phyloP scores from a whole-genome alignment of 1,140 invertebrate genomes.

The Drosophila triauraria region DNA sequence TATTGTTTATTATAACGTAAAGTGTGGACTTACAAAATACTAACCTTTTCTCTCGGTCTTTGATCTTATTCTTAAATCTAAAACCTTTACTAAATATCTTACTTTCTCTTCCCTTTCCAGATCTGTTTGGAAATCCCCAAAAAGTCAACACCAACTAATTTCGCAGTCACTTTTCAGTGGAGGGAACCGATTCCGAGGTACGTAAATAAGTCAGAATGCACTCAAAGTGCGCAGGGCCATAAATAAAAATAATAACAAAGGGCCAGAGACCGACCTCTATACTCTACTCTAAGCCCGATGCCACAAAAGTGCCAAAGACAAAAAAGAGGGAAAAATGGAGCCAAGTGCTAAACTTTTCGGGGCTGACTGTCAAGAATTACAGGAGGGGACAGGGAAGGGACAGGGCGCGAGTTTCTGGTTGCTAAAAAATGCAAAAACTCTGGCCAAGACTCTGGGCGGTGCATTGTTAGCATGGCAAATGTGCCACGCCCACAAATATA shows the following conservation, averaged over 20 bases:
- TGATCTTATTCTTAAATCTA: too few species aligned
- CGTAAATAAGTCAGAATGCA: conserved; percentile 67
- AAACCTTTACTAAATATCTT: background rate
- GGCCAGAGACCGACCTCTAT: conserved; percentile 26
- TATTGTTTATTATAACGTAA: too few species aligned
- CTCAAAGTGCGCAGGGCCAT: conserved; percentile 55
- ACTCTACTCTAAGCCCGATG: conserved; percentile 29
- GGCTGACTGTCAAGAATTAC: conserved; percentile 46
- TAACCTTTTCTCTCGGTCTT: too few species aligned
- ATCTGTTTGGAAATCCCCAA: background rate
- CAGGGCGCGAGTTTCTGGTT: background rate
- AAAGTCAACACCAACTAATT: background rate
- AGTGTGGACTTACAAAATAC: too few species aligned
- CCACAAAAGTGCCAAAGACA: conserved; percentile 26
- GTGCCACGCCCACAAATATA: conserved; percentile 41
- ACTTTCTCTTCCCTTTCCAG: conserved; percentile 22
- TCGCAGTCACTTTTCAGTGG: background rate
- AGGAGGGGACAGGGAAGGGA: conserved; percentile 8
- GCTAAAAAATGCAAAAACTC: conserved; percentile 62
- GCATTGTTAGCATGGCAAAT: conserved; percentile 44
- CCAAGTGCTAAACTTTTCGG: conserved; percentile 71
- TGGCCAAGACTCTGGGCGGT: conserved; percentile 34
- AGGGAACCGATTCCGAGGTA: conserved; percentile 42
- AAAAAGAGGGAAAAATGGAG: conserved; percentile 30
- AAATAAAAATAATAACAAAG: conserved; percentile 66